These are phyloP conservation scores for Crypturellus tataupa DNA, from an alignment of 2,797 vertebrate genomes.

Conservation along the genomic window DNA sequence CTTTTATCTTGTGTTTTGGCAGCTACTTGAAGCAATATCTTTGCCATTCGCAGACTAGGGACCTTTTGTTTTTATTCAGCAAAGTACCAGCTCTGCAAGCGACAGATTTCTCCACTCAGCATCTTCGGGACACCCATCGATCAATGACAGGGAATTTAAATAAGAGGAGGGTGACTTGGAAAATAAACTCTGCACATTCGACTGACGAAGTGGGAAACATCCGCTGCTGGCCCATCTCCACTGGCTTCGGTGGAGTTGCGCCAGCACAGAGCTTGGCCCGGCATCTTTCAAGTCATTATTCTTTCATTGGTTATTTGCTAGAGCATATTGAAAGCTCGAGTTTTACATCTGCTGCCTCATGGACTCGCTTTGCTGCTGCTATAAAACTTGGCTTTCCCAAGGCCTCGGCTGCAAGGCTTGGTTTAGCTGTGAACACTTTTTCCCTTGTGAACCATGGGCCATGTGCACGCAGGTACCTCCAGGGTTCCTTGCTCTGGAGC, in stretches of 20 bases:
- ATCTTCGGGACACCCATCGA: constrained; percentile 22
- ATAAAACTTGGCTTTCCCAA: neutral
- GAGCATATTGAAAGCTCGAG: neutral
- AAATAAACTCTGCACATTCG: constrained; percentile 21
- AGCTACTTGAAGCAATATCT: constrained; percentile 46
- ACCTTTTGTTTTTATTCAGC: constrained; percentile 50
- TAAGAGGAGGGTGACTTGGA: constrained; percentile 9
- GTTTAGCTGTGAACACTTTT: neutral
- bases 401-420: fast-evolving
- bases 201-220: constrained; percentile 54
- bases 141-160: constrained; percentile 32
- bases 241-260: neutral
- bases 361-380: neutral
- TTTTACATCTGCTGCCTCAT: neutral
- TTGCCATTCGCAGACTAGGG: constrained; percentile 53
- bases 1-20: constrained; percentile 49
- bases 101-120: constrained; percentile 52
- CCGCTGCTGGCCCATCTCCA: constrained; percentile 27
- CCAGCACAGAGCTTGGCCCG: neutral
- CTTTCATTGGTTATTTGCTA: constrained; percentile 37
- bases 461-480: fast-evolving
- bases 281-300: neutral
- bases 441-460: fast-evolving
- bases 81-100: constrained; percentile 32
- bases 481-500: neutral